Evolutionary conservation across 2,113 vertebrate species (phyloP).

Genomic region (Oryzias javanicus): DNA sequence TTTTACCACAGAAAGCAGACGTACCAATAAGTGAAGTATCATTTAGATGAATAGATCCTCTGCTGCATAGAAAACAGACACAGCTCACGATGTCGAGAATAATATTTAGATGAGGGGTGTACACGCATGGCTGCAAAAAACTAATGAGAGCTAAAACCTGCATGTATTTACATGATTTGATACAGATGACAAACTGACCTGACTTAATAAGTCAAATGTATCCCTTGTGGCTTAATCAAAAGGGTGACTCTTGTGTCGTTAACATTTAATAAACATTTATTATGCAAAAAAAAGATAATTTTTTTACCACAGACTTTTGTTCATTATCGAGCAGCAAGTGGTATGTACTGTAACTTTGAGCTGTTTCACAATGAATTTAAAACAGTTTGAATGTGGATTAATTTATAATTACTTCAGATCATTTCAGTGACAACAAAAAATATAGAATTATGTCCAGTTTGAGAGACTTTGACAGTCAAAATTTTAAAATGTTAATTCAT

Average conservation of each 20-base stretch:
- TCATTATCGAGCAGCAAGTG: too few species aligned
- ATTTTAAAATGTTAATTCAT: not conserved
- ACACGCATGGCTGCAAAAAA: not conserved
- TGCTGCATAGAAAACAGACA: not conserved
- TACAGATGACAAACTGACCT: slow-evolving; percentile 16
- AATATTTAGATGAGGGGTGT: not conserved
- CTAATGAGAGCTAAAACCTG: slow-evolving; percentile 17
- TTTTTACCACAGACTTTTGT: not conserved
- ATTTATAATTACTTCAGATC: not conserved
- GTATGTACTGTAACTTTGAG: too few species aligned
- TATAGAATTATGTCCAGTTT: not conserved
- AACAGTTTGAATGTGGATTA: too few species aligned
- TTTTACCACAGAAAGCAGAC: slow-evolving; percentile 18
- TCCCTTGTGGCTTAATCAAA: slow-evolving; percentile 8
- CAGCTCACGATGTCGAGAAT: slow-evolving; percentile 17
- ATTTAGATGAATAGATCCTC: slow-evolving; percentile 10
- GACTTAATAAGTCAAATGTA: slow-evolving; percentile 12
- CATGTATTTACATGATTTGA: slow-evolving; percentile 5
- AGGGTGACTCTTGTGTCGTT: not conserved
- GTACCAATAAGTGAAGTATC: slow-evolving; percentile 3
- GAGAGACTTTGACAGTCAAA: not conserved
- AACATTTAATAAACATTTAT: slow-evolving; percentile 2
- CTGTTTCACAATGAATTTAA: too few species aligned
- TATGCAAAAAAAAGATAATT: not conserved
- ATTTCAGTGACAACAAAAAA: not conserved